phyloP scores from a whole-genome alignment of 2,888 invertebrate genomes.

The Ramazzottius varieornatus region DNA sequence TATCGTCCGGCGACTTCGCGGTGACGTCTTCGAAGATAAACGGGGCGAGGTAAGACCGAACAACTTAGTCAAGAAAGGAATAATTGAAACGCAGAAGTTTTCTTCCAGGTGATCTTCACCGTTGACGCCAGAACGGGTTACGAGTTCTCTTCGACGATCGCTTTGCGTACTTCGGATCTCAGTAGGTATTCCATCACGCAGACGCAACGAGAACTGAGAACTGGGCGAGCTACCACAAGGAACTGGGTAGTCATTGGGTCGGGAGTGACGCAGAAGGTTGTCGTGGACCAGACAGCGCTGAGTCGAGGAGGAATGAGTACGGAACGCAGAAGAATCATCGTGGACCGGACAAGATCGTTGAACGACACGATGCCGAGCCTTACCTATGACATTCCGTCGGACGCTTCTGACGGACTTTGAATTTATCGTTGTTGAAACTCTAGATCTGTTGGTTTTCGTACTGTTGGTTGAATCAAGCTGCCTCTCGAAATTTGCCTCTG shows the following conservation, averaged over 20 bases:
- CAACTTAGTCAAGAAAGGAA: too few species aligned
- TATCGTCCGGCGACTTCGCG: too few species aligned
- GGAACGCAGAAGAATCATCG: not conserved
- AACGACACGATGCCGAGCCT: not conserved
- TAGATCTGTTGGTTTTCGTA: too few species aligned
- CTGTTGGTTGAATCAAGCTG: too few species aligned
- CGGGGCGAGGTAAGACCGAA: too few species aligned
- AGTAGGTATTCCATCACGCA: not conserved
- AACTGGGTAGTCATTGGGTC: not conserved
- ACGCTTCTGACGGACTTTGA: not conserved
- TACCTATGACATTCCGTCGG: not conserved
- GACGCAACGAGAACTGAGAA: not conserved
- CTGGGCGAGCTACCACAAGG: not conserved
- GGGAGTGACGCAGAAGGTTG: not conserved
- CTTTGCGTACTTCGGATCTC: not conserved
- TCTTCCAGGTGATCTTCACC: not conserved
- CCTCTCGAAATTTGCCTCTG: too few species aligned
- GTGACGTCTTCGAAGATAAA: too few species aligned
- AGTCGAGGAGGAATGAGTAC: not conserved
- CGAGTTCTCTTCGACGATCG: not conserved
- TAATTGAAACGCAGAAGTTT: too few species aligned
- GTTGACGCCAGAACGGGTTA: not conserved
- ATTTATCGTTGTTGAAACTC: too few species aligned
- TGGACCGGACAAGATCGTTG: not conserved
- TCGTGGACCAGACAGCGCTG: not conserved